These are phyloP conservation scores for Zeuzera pyrina DNA, from an alignment of 2,888 invertebrate species.

Conservation along the genomic window DNA sequence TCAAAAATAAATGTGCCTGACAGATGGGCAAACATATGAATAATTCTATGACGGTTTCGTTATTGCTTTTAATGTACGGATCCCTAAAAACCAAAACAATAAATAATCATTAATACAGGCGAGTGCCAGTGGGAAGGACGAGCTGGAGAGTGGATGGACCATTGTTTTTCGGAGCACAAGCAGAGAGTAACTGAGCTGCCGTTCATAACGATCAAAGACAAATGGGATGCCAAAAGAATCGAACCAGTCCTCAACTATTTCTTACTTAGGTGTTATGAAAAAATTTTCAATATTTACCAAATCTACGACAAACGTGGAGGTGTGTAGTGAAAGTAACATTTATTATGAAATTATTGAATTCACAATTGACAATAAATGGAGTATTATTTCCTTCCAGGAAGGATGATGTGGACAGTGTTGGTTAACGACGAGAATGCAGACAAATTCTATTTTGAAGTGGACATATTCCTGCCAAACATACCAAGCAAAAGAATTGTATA, in stretches of 20 bases:
- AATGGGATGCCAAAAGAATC: constrained; percentile 58
- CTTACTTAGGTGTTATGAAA: constrained; percentile 56
- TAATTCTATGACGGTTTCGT: too few species aligned
- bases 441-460: constrained; percentile 63
- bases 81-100: too few species aligned
- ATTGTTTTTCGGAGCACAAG: constrained; percentile 67
- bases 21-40: too few species aligned
- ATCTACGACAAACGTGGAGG: constrained; percentile 67
- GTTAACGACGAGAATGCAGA: constrained; percentile 61
- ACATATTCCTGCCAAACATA: constrained; percentile 55
- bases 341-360: too few species aligned
- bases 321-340: too few species aligned
- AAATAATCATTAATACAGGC: constrained; percentile 29
- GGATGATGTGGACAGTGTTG: constrained; percentile 71
- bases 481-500: constrained; percentile 64
- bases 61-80: too few species aligned
- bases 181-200: constrained; percentile 65
- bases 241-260: constrained; percentile 66
- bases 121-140: constrained; percentile 73
- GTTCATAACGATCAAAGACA: constrained; percentile 61
- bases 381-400: constrained; percentile 36
- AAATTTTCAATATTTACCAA: constrained; percentile 65
- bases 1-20: too few species aligned
- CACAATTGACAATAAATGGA: too few species aligned
- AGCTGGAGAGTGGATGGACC: constrained; percentile 76